Evolutionary conservation across 2,888 invertebrate species (phyloP), one percentile per base, ranked within the genome.

Genomic region (Mimas tiliae): DNA sequence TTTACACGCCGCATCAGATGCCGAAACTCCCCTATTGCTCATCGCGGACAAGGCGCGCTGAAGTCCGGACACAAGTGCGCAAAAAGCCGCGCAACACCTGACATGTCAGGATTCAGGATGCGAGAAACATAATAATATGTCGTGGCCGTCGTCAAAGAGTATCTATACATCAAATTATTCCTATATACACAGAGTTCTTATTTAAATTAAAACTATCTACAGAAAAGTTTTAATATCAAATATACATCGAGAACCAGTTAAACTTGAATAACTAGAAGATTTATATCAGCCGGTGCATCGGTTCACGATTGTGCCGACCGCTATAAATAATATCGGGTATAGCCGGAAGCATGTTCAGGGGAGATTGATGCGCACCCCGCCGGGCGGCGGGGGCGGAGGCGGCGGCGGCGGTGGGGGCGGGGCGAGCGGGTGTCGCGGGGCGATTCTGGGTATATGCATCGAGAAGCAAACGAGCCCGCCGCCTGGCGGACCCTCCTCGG

Each of bases 381-480:
- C 58, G 19, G 42, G 68, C 1, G 34, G 27, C 58, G 38, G n/a
- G 33, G 11, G 50, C 33, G 55, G 51, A 45, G 47, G 63, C 38
- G 63, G 33, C 33, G 27, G 64, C 51, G 62, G 63, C 48, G 51
- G 27, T 34, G 42, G 53, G 16, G 47, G 38, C 65, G 58, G 19
- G 16, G 48, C 63, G n/a, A 47, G 67, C 42, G 62, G 62, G 64
- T 47, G 67, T 64, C n/a, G 53, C 66, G 42, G 65, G 42, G 72
- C 64, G 47, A 50, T 65, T 53, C 51, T 16, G 62, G 27, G 52
- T 70, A 73, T 75, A 75, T 71, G 72, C 73, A 58, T 58, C 58
- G 58, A 42, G 58, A 19, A 38, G 64, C 52, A 51, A 62, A n/a
- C 45, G 50, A 67, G 42, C 53, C 45, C 69, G 34, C 69, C 68